phyloP scores from a whole-genome alignment of 1,140 invertebrate species.

The Leptoteleia sp. region DNA sequence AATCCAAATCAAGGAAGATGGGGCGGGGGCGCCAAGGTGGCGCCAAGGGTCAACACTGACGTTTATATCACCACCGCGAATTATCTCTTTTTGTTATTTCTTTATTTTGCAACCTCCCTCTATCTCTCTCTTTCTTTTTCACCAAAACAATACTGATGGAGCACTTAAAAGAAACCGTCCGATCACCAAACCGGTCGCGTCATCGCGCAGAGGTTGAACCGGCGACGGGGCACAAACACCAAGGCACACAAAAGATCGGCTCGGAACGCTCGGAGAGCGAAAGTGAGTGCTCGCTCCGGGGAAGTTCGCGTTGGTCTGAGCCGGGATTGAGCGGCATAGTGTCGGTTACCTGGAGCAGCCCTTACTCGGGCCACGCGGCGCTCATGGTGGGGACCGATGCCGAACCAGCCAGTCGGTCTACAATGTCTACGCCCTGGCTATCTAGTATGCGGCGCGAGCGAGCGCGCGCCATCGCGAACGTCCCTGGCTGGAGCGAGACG shows the following conservation, averaged over 20 bases:
- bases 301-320: constrained; percentile 81
- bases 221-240: too few species aligned
- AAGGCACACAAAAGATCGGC: too few species aligned
- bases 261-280: constrained; percentile 72
- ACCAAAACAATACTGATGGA: too few species aligned
- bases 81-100: too few species aligned
- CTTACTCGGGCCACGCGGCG: constrained; percentile 72
- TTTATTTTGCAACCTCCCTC: too few species aligned
- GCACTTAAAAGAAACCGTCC: too few species aligned
- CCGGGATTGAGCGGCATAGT: constrained; percentile 75
- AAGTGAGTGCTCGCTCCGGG: constrained; percentile 81
- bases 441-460: constrained; percentile 68
- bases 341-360: constrained; percentile 80
- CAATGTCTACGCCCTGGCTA: constrained; percentile 77
- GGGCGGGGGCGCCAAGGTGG: too few species aligned
- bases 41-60: too few species aligned
- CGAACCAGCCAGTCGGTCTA: constrained; percentile 69
- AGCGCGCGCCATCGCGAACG: neutral
- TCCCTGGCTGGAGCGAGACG: neutral
- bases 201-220: too few species aligned
- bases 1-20: neutral
- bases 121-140: too few species aligned
- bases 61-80: too few species aligned
- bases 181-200: too few species aligned
- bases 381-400: constrained; percentile 73